These are phyloP conservation scores for Ricordea florida DNA, from an alignment of 92 coral and sea anemone species.

Conservation along the genomic window DNA sequence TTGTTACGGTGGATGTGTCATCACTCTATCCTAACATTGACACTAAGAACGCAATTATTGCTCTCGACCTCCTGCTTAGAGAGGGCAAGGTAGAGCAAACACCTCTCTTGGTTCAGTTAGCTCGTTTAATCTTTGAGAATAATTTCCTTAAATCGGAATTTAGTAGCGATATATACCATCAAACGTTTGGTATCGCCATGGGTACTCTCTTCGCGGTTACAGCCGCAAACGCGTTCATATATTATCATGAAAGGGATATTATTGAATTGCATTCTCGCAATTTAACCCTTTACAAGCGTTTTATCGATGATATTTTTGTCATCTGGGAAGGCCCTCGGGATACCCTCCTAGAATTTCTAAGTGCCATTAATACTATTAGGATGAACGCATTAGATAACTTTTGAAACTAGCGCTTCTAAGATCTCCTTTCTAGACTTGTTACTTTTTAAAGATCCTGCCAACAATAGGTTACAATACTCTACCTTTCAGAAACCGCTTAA, in stretches of 20 bases:
- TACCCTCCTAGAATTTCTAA: background rate
- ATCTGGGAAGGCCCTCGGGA: too few species aligned
- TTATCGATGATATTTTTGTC: background rate
- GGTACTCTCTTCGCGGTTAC: conserved; percentile 57
- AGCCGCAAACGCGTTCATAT: conserved; percentile 46
- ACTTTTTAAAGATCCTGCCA: conserved; percentile 1
- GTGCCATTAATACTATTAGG: background rate
- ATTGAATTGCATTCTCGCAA: background rate
- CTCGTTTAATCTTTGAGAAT: conserved; percentile 55
- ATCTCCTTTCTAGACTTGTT: background rate
- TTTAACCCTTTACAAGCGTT: background rate
- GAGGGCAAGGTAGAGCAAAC: conserved; percentile 50
- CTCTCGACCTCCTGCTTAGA: conserved; percentile 37
- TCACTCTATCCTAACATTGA: conserved; percentile 49
- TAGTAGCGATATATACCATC: conserved; percentile 34
- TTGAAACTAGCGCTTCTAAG: background rate
- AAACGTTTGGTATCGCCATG: conserved; percentile 44
- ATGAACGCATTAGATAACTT: background rate
- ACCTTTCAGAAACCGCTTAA: conserved; percentile 9
- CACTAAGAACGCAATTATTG: conserved; percentile 45
- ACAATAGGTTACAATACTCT: background rate
- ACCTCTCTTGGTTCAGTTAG: conserved; percentile 48
- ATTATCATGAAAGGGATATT: conserved; percentile 25
- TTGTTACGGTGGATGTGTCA: conserved; percentile 51
- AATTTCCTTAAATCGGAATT: conserved; percentile 39